Evolutionary conservation across 30 jellyfish, hydroid and myxozoan species (phyloP), one percentile per base, ranked within the genome.

Genomic region (Cassiopea andromeda): DNA sequence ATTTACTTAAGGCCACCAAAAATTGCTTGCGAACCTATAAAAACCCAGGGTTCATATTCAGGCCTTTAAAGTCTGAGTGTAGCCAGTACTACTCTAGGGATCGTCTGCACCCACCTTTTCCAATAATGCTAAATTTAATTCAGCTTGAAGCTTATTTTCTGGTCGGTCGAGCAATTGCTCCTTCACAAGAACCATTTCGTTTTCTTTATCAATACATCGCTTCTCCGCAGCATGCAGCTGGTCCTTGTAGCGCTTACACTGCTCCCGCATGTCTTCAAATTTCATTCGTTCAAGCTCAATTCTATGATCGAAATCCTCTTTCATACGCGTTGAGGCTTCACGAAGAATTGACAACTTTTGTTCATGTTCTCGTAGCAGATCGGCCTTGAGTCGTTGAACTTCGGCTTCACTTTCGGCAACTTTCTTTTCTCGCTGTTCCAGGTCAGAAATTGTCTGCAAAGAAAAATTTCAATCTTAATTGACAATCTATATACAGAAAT

Each of bases 141-240:
- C 99, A 27, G 99, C 96, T 84, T 96, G 99, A 80, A 96, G 49
- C 78, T 96, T 96, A 13, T 59, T 95, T 80, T 96, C 99, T 0
- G 99, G 99, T 43, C 94, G 76, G 75, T 69, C 82, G 16, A 86
- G 84, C 75, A 75, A 77, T 74, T 95, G 96, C 68, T 91, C 98
- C 60, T 87, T 88, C 10, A 69, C 61, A 5, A 74, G 44, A 64
- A 92, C 50, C 13, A 92, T 67, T 54, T 96, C 99, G 67, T 91
- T 89, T 57, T 96, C 99, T 75, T 92, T 87, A 54, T 83, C 97
- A 76, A 83, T 91, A 44, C 67, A 78, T 75, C 97, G 81, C 81
- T 79, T 87, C 68, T 96, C 99, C 1, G 86, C 82, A 67, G 71
- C 48, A 43, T 78, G 88, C 3, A 89, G 49, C 80, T 91, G 98